phyloP scores from a whole-genome alignment of 2,888 invertebrate species.

The Rhamnusium bicolor region DNA sequence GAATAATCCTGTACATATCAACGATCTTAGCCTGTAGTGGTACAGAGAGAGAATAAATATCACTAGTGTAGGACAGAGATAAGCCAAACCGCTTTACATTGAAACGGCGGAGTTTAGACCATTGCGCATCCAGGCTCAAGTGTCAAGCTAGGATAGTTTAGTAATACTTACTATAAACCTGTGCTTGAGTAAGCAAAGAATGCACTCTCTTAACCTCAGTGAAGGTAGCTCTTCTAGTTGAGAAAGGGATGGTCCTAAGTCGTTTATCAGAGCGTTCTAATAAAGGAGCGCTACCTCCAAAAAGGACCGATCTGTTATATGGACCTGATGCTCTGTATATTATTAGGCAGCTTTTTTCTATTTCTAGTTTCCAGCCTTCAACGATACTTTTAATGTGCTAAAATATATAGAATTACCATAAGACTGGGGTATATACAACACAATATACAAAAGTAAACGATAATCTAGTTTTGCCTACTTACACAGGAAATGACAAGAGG shows the following conservation, averaged over 20 bases:
- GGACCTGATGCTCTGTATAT: conserved; percentile 85
- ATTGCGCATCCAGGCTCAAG: no score
- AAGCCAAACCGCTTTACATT: no score
- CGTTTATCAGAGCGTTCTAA: conserved; percentile 77
- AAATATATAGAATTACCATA: conserved; percentile 53
- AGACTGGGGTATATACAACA: no score
- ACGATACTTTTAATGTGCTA: conserved; percentile 86
- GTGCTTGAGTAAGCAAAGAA: conserved; percentile 77
- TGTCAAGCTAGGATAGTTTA: no score
- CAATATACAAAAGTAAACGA: no score
- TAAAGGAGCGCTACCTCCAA: conserved; percentile 82
- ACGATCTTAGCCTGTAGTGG: no score
- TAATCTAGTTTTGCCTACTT: no score
- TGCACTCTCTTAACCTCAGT: conserved; percentile 86
- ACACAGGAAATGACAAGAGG: no score
- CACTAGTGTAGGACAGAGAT: no score
- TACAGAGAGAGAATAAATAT: no score
- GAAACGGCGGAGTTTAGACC: no score
- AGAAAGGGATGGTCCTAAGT: conserved; percentile 84
- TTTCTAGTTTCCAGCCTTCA: conserved; percentile 78
- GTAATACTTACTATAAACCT: conserved; percentile 78
- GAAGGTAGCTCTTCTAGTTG: conserved; percentile 86
- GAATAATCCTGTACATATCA: no score
- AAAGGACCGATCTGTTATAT: conserved; percentile 80
- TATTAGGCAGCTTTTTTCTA: conserved; percentile 80